These are phyloP conservation scores for Drosophila trapezifrons DNA, from an alignment of 1,140 invertebrate species.

Conservation along the genomic window DNA sequence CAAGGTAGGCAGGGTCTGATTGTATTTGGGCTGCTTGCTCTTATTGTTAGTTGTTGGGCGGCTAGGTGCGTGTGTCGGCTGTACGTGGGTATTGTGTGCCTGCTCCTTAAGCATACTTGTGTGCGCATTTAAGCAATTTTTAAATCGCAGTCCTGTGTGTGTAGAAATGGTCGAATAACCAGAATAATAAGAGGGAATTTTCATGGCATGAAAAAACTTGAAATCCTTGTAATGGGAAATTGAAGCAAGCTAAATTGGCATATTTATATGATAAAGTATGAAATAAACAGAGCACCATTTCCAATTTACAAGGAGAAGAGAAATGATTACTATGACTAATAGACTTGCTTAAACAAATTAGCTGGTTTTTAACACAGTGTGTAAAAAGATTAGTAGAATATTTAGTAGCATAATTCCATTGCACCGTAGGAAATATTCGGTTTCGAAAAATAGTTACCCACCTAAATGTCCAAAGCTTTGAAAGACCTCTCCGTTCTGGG, in stretches of 20 bases:
- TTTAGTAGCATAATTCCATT: too few species aligned
- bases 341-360: too few species aligned
- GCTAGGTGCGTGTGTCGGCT: slow-evolving; percentile 30
- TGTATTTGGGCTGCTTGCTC: slow-evolving; percentile 61
- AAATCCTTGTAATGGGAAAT: slow-evolving; percentile 5
- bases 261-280: background rate
- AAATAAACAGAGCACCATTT: background rate
- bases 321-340: background rate
- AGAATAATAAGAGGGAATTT: slow-evolving; percentile 8
- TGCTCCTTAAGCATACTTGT: slow-evolving; percentile 54
- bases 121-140: slow-evolving; percentile 59
- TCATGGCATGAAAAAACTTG: background rate
- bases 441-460: too few species aligned
- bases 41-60: slow-evolving; percentile 61
- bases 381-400: too few species aligned
- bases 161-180: slow-evolving; percentile 29
- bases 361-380: too few species aligned
- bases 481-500: background rate
- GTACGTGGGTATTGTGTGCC: slow-evolving; percentile 25
- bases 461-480: too few species aligned
- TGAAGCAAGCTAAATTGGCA: slow-evolving; percentile 1
- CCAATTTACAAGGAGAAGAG: background rate
- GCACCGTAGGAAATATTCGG: too few species aligned
- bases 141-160: slow-evolving; percentile 56
- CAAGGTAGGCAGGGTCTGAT: slow-evolving; percentile 43